Evolutionary conservation across 2,888 invertebrate species (phyloP).

Genomic region (Euplexia lucipara): DNA sequence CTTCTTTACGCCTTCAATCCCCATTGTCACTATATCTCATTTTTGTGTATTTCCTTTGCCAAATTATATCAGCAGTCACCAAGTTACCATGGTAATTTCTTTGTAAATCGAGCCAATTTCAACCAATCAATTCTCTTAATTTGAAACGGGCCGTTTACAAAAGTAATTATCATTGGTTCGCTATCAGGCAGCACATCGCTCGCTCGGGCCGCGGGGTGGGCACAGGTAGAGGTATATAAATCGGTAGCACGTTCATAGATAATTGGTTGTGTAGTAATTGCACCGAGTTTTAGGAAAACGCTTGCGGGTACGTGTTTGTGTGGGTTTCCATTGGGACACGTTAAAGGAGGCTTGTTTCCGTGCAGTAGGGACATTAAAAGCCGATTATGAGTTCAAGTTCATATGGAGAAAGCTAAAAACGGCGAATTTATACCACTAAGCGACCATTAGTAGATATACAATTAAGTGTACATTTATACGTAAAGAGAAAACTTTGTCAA

Average conservation of each 20-base stretch:
- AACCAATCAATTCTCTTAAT: constrained; percentile 35
- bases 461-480: too few species aligned
- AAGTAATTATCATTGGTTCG: constrained; percentile 51
- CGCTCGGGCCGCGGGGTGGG: constrained; percentile 29
- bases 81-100: constrained; percentile 1
- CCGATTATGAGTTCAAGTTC: too few species aligned
- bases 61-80: neutral
- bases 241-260: constrained; percentile 57
- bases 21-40: neutral
- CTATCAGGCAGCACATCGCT: constrained; percentile 50
- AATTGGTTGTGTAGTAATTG: constrained; percentile 64
- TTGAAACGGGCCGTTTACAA: constrained; percentile 18
- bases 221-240: constrained; percentile 44
- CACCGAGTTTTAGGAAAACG: constrained; percentile 58
- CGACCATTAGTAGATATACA: too few species aligned
- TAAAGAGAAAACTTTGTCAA: too few species aligned
- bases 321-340: constrained; percentile 27
- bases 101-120: constrained; percentile 18
- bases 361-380: too few species aligned
- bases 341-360: too few species aligned
- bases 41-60: neutral
- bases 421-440: too few species aligned
- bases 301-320: constrained; percentile 34
- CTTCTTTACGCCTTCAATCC: neutral
- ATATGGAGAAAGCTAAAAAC: too few species aligned